phyloP scores from a whole-genome alignment of 2,113 vertebrate species.

The Marcusenius ussheri region DNA sequence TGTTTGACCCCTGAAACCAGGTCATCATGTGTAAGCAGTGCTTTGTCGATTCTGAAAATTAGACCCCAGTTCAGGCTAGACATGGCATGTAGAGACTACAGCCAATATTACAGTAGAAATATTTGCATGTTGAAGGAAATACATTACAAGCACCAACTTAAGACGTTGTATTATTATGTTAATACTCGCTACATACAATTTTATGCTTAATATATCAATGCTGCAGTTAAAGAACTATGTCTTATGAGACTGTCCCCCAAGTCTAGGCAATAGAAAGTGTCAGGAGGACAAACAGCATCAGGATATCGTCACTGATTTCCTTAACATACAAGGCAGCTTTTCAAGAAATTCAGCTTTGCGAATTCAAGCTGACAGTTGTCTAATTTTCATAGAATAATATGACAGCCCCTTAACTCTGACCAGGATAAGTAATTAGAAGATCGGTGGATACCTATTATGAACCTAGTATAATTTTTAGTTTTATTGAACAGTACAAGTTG shows the following conservation, averaged over 20 bases:
- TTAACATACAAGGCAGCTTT: not conserved
- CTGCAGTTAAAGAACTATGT: not conserved
- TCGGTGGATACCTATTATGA: not conserved
- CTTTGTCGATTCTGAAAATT: slow-evolving; percentile 3
- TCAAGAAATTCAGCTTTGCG: not conserved
- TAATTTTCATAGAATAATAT: not conserved
- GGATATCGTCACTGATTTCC: not conserved
- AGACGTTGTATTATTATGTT: not conserved
- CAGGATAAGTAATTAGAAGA: not conserved
- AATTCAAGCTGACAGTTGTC: not conserved
- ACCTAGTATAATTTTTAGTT: not conserved
- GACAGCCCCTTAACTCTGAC: not conserved
- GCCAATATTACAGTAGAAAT: not conserved
- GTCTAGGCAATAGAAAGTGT: not conserved
- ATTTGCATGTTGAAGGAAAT: not conserved
- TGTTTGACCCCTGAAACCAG: not conserved
- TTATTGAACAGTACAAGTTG: not conserved
- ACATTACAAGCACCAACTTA: not conserved
- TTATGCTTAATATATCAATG: not conserved
- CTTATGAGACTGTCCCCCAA: not conserved
- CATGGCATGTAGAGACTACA: not conserved
- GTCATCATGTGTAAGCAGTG: not conserved
- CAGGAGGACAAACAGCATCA: not conserved
- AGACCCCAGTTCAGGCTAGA: not conserved
- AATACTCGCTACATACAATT: not conserved